These are phyloP conservation scores for Cantharis nigra DNA, from an alignment of 2,888 invertebrate species.

Conservation along the genomic window DNA sequence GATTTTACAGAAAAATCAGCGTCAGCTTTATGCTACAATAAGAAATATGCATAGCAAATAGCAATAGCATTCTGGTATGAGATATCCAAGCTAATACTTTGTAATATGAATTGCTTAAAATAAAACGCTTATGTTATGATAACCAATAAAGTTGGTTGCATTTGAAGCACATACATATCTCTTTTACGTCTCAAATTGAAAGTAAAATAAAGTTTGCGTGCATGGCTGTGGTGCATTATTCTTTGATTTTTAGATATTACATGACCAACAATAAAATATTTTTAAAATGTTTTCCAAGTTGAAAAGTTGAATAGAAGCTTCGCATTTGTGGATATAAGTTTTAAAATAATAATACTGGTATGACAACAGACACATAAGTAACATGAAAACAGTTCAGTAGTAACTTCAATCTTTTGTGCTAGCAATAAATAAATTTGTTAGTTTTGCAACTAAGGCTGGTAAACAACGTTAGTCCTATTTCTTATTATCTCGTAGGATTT, in stretches of 20 bases:
- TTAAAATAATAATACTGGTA: background rate
- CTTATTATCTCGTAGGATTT: slow-evolving; percentile 16
- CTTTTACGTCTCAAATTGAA: background rate
- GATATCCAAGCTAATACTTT: background rate
- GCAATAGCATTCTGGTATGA: background rate
- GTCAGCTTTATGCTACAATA: background rate
- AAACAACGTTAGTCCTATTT: background rate
- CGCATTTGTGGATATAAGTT: background rate
- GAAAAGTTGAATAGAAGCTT: background rate
- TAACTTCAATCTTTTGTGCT: background rate
- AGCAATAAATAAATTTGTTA: background rate
- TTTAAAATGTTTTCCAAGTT: background rate
- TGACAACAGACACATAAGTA: background rate
- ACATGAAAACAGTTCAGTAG: background rate
- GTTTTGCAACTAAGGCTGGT: background rate
- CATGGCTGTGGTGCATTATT: background rate
- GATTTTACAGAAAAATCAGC: no score
- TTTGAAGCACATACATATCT: background rate
- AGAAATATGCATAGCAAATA: background rate
- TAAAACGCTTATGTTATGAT: background rate
- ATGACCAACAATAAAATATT: background rate
- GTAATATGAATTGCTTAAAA: background rate
- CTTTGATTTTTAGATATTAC: background rate
- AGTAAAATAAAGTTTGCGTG: background rate
- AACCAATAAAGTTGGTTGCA: background rate